Evolutionary conservation across 2,797 vertebrate genomes (phyloP).

Genomic region (Karalla daura): DNA sequence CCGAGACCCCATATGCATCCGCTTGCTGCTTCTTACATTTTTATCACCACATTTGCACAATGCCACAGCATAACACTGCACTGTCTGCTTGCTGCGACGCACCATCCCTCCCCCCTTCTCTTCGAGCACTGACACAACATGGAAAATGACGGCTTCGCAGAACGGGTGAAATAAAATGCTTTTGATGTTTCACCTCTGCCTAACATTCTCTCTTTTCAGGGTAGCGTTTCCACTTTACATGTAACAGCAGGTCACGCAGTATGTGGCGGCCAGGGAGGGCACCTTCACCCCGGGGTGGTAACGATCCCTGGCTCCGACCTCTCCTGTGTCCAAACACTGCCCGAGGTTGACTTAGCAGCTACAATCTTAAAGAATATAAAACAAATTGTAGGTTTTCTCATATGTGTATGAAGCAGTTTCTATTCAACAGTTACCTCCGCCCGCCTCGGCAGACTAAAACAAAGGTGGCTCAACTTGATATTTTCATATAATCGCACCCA

Average conservation of each 20-base stretch:
- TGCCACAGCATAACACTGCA: slow-evolving; percentile 41
- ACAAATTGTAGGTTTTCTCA: too few relatives aligned
- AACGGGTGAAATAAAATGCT: slow-evolving; percentile 66
- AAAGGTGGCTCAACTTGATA: slow-evolving; percentile 70
- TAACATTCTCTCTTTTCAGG: slow-evolving; percentile 77
- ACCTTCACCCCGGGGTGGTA: slow-evolving; percentile 13
- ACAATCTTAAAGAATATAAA: slow-evolving; percentile 13
- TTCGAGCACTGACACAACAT: slow-evolving; percentile 20
- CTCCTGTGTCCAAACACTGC: slow-evolving; percentile 23
- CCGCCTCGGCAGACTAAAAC: slow-evolving; percentile 78
- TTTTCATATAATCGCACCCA: slow-evolving; percentile 5
- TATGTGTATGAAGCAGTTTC: too few relatives aligned
- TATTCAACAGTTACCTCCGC: slow-evolving; percentile 53
- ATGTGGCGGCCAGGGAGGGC: slow-evolving; percentile 8
- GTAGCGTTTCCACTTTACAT: slow-evolving; percentile 45
- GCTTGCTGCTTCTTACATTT: slow-evolving; percentile 77
- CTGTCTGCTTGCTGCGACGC: slow-evolving; percentile 67
- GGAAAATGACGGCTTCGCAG: slow-evolving; percentile 49
- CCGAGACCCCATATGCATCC: slow-evolving; percentile 68
- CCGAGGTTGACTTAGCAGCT: slow-evolving; percentile 32
- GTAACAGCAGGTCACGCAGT: slow-evolving; percentile 17
- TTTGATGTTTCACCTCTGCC: slow-evolving; percentile 73
- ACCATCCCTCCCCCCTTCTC: slow-evolving; percentile 44
- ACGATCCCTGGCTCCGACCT: slow-evolving; percentile 29
- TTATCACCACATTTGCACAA: slow-evolving; percentile 67